These are phyloP conservation scores for Chrysochloris asiatica DNA, from an alignment of 2,113 vertebrate species.

Conservation along the genomic window DNA sequence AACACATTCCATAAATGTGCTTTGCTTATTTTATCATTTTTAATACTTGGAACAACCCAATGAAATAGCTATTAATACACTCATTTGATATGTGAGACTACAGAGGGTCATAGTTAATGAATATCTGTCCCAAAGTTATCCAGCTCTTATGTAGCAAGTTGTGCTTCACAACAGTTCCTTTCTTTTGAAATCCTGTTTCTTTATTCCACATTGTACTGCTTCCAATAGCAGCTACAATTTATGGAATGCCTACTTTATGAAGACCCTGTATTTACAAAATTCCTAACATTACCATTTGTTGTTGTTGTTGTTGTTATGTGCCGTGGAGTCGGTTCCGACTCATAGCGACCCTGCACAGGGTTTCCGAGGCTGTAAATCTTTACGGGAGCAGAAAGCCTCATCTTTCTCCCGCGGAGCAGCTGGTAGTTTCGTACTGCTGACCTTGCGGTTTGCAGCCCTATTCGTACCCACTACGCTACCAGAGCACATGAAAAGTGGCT, in stretches of 20 bases:
- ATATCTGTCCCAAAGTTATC: background rate
- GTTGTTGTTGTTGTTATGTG: too few species aligned
- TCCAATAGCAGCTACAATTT: background rate
- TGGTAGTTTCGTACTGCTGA: too few species aligned
- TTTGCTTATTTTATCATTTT: conserved; percentile 8
- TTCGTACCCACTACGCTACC: too few species aligned
- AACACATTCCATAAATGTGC: background rate
- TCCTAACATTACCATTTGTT: too few species aligned
- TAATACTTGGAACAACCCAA: background rate
- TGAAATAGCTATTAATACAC: background rate
- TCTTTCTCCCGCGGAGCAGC: too few species aligned
- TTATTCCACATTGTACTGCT: background rate
- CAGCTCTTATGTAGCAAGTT: background rate
- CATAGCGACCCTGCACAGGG: too few species aligned
- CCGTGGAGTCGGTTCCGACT: too few species aligned
- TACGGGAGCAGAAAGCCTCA: too few species aligned
- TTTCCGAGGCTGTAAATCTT: too few species aligned
- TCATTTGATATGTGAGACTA: background rate
- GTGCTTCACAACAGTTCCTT: background rate
- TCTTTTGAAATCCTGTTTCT: background rate
- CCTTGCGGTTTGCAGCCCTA: too few species aligned
- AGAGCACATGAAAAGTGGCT: too few species aligned
- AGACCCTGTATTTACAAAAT: too few species aligned
- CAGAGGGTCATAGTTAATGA: background rate
- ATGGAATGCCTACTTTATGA: background rate